Base-by-base conservation (phyloP, 2,113 vertebrate species). In the Clinocottus analis region DNA sequence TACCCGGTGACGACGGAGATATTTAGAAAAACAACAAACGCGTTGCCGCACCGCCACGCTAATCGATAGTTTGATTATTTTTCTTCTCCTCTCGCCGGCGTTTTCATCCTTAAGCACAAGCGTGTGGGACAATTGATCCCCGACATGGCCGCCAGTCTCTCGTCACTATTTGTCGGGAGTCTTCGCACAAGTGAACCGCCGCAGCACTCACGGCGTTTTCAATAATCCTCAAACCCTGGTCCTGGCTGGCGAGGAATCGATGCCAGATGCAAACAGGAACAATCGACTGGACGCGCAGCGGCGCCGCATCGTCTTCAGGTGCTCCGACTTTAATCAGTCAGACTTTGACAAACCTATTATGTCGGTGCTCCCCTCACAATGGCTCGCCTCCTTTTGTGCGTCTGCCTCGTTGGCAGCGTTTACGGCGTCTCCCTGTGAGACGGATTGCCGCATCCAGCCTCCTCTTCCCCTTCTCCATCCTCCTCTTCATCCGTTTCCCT, bases 261-360 rank as follows among this genome's bases (percentile, higher is more conserved):
- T 92, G 61, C 0, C 29, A 85, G 82, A 87, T 60, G 62, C 79
- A 86, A 89, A 86, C 49, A 11, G 79, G 85, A 80, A 81, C 74
- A 79, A 88, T 87, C 56, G 79, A 87, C 75, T 76, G 67, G 78
- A 78, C 17, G 68, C 72, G 72, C 62, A 59, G 53, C 35, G 68
- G 71, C 41, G 70, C 84, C 78, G 87, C 85, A 75, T 69, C 72
- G 0, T 83, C 62, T 80, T 55, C 83, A 37, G 81, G 63, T 77
- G 73, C 31, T 73, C 73, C 39, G 69, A 81, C 67, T 89, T 85
- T 72, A 82, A 89, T 85, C 83, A 79, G 73, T 39, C 71, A 41
- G 63, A 83, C 83, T 90, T 86, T 86, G 89, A 90, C 82, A 79
- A 89, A 91, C 45, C 80, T 35, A 83, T 87, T 89, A 82, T 63